Conservation (phyloP, 2,797 vertebrate genomes). For the Macropodus opercularis region DNA sequence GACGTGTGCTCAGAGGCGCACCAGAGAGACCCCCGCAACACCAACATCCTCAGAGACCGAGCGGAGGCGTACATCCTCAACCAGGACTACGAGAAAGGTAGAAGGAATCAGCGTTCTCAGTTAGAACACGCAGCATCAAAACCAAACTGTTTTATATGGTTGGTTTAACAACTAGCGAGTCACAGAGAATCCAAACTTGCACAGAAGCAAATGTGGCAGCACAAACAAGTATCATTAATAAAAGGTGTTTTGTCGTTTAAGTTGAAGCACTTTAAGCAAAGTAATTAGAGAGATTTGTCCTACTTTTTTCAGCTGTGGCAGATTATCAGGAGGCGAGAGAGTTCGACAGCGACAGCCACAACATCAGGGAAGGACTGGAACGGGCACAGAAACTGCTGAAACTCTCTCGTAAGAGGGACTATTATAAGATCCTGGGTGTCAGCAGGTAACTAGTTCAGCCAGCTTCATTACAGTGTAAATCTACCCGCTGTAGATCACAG, state of each 20-base stretch:
- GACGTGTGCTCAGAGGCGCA: constrained; percentile 86
- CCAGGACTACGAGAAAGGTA: constrained; percentile 88
- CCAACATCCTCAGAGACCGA: constrained; percentile 83
- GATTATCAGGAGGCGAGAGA: constrained; percentile 87
- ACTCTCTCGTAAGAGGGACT: constrained; percentile 85
- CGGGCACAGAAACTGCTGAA: constrained; percentile 86
- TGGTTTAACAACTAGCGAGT: not conserved
- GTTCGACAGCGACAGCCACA: constrained; percentile 82
- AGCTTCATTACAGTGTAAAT: not conserved
- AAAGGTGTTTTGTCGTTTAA: not conserved
- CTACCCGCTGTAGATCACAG: not conserved
- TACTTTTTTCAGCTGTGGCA: constrained; percentile 79
- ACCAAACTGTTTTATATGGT: too few relatives aligned
- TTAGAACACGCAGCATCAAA: not conserved
- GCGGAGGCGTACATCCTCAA: constrained; percentile 88
- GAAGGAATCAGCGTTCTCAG: not conserved
- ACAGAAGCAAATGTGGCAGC: not conserved
- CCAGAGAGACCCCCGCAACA: constrained; percentile 84
- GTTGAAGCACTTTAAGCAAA: not conserved
- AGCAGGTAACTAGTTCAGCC: constrained; percentile 71
- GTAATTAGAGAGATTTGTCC: not conserved
- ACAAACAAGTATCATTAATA: too few relatives aligned
- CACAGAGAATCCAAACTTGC: too few relatives aligned
- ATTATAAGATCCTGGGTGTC: constrained; percentile 89
- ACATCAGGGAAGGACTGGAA: constrained; percentile 84